Evolutionary conservation across 1,140 invertebrate genomes (phyloP).

Genomic region (Micrasema minimum): DNA sequence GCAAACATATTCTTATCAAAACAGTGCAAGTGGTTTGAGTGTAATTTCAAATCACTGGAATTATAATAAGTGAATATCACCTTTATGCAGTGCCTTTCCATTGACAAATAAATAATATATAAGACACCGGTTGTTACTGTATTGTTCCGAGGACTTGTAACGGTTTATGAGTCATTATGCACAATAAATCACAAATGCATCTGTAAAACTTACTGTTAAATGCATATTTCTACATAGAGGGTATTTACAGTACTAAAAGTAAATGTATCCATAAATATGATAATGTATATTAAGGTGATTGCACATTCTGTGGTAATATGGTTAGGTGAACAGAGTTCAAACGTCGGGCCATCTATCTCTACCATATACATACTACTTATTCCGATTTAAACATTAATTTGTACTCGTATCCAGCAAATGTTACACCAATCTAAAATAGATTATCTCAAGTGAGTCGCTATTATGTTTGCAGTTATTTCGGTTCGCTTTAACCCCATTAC

Average conservation of each 20-base stretch:
- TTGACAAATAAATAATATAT: too few relatives aligned
- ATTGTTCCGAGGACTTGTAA: too few relatives aligned
- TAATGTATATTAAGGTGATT: constrained; percentile 41
- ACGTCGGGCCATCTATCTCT: constrained; percentile 8
- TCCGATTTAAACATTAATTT: constrained; percentile 52
- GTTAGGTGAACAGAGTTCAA: constrained; percentile 18
- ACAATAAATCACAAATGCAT: too few relatives aligned
- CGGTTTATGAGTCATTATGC: too few relatives aligned
- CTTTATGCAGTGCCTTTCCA: background rate
- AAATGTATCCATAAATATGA: constrained; percentile 51
- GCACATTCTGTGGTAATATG: constrained; percentile 50
- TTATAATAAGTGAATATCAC: background rate
- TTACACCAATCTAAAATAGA: constrained; percentile 37
- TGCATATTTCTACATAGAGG: constrained; percentile 9
- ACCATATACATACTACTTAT: constrained; percentile 42
- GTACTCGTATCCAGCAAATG: constrained; percentile 49
- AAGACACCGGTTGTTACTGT: too few relatives aligned
- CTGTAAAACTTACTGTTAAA: too few relatives aligned
- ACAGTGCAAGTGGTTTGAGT: constrained; percentile 19
- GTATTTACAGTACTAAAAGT: constrained; percentile 36
- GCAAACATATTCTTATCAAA: constrained; percentile 17
- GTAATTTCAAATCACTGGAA: constrained; percentile 2
- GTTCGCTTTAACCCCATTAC: background rate
- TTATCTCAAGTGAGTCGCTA: constrained; percentile 10
- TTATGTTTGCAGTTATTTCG: constrained; percentile 11